A percentile compares a stretch with the other conserved stretches of the same genome.
Evolutionary conservation across 2,888 invertebrate genomes (phyloP).

Genomic region (Dasysyrphus tricinctus): DNA sequence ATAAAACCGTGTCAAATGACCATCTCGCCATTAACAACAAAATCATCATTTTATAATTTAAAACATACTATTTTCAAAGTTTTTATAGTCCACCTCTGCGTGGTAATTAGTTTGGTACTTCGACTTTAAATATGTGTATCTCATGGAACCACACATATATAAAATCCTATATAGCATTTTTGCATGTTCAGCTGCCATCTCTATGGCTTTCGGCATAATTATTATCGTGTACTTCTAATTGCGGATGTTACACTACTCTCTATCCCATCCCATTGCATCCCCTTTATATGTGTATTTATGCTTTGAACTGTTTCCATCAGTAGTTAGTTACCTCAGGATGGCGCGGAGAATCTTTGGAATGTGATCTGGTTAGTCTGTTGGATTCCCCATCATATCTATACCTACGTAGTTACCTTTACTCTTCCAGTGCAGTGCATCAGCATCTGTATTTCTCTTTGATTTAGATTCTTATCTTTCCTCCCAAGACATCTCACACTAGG

Average conservation of each 20-base stretch:
- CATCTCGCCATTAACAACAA: background rate
- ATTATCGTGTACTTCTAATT: conserved; percentile 69
- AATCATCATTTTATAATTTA: conserved; percentile 10
- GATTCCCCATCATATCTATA: conserved; percentile 5
- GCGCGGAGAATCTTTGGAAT: conserved; percentile 58
- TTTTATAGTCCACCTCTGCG: conserved; percentile 28
- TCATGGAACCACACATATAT: background rate
- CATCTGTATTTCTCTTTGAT: conserved; percentile 55
- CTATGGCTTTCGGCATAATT: conserved; percentile 61
- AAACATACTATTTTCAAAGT: conserved; percentile 1
- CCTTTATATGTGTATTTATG: conserved; percentile 35
- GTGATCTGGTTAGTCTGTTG: conserved; percentile 63
- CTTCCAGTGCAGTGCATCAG: conserved; percentile 23
- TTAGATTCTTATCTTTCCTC: conserved; percentile 72
- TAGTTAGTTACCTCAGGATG: background rate
- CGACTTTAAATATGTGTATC: background rate
- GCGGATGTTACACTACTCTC: conserved; percentile 70
- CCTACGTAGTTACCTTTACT: background rate
- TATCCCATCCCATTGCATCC: conserved; percentile 45
- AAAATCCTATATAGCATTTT: conserved; percentile 29
- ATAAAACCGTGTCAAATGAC: conserved; percentile 23
- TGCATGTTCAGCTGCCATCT: conserved; percentile 52
- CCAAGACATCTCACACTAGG: conserved; percentile 44
- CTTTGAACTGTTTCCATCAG: conserved; percentile 36
- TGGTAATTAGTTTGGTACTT: conserved; percentile 33